These are phyloP conservation scores for Diplogasteroides magnus DNA, from an alignment of 1,140 invertebrate species.

Conservation along the genomic window DNA sequence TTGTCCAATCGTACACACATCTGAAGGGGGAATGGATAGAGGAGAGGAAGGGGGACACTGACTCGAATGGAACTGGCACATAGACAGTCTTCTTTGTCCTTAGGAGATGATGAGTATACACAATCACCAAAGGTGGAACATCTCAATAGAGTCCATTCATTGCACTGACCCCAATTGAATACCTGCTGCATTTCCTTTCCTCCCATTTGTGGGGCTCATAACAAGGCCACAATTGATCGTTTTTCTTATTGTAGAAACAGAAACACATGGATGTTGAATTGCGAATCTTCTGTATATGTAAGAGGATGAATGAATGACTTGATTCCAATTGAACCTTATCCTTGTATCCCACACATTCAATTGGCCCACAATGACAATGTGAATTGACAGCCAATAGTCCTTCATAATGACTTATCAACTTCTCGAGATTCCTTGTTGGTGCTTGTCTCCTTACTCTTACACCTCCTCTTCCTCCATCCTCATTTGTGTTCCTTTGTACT, in stretches of 20 bases:
- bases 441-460: conserved; percentile 3
- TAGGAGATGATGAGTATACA: conserved; percentile 31
- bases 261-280: conserved; percentile 30
- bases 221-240: conserved; percentile 47
- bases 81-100: conserved; percentile 41
- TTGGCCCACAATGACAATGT: conserved; percentile 22
- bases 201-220: conserved; percentile 41
- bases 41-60: conserved; percentile 34
- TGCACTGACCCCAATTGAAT: too few species aligned
- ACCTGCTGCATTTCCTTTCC: conserved; percentile 41
- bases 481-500: conserved; percentile 4
- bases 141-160: too few species aligned
- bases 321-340: neutral
- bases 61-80: conserved; percentile 47
- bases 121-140: conserved; percentile 44
- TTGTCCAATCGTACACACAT: conserved; percentile 11
- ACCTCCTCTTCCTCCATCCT: neutral
- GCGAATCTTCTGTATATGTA: neutral
- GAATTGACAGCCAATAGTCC: conserved; percentile 29
- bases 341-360: conserved; percentile 9
- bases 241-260: conserved; percentile 53
- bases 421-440: conserved; percentile 20
- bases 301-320: neutral
- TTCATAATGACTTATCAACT: conserved; percentile 28
- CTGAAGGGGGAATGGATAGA: conserved; percentile 41